Evolutionary conservation across 2,888 invertebrate genomes (phyloP), one percentile per base, ranked within the genome.

Genomic region (Acanthococcus lagerstroemiae): DNA sequence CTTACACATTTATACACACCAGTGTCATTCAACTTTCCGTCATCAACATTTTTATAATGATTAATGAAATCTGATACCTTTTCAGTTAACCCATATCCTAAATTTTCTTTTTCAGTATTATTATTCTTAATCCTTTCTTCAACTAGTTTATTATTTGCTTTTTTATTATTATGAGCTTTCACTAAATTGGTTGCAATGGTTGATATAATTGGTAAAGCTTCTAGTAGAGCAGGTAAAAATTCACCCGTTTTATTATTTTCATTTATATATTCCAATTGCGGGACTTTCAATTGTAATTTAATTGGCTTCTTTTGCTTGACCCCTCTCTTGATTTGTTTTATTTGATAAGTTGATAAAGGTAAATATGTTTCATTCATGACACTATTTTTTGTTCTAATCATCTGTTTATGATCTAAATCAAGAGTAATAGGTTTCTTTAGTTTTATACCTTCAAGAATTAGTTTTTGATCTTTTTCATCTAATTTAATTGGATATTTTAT

Each of bases 111-210:
- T 15, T 15, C n/a, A 37, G 12, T 37, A 9, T 48, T 48, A 25
- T 55, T 55, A 17, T 48, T 9, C 17, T 21, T n/a, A 21, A 48
- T 58, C 24, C 25, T 44, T 12, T 58, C 58, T 6, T 58, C 58
- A 4, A 58, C 45, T n/a, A 58, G 12, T 1, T 45, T 21, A 46
- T 58, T 37, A 17, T 58, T 58, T 25, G 58, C 19, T 25, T 58
- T 58, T 46, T 58, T 58, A n/a, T 58, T 58, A n/a, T 24, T n/a
- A 24, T 58, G 46, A 24, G 44, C 45, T n/a, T 48, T 48, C 9
- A 48, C n/a, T n/a, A n/a, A 9, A 48, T 21, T 48, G 21, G 48
- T 9, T 6, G 45, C 24, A 4, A 57, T 22, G n/a, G 48, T 21
- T 15, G 55, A 15, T 22, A 55, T 26, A 26, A 21, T 21, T 26